Base-by-base conservation (phyloP, 2,888 invertebrate species). In the Harpagoxenus sublaevis region DNA sequence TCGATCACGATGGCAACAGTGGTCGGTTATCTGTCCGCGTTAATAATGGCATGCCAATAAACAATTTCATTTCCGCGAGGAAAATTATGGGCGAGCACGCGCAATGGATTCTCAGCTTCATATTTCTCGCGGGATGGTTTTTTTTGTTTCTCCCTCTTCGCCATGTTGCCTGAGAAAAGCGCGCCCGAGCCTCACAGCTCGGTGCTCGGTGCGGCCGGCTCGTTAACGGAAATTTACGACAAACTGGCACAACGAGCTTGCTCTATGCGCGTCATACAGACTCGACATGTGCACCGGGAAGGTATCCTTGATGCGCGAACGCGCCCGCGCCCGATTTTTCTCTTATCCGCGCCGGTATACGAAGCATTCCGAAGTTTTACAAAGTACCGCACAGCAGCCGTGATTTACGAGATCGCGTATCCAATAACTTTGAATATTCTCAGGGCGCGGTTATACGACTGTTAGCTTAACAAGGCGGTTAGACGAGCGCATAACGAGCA, bases 401-500 rank as follows among this genome's bases (percentile, higher is more conserved):
- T 91, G 91, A 90, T 90, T 91, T 91, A 90, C 89, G 91, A 89
- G 91, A 90, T 90, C 90, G 91, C 89, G 87, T 88, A 89, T 89
- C 89, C 89, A 90, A 91, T 90, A 90, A 91, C 89, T 89, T 90
- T 88, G 89, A 90, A 90, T 90, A 90, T 90, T 89, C 88, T 70
- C 75, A 83, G 90, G 79, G 84, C 86, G 90, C 86, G 86, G 68
- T 66, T 86, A 68, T 79, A 85, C 83, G 88, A 89, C 91, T 90
- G 91, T 91, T 90, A 87, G 89, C 90, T 91, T 91, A 90, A 90
- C 90, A 90, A 90, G 90, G 86, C 90, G 75, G 91, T 91, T 89
- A 84, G 91, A 89, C 89, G 91, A 88, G 89, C 83, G 89, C 87
- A 85, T 90, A 90, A 90, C 91, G 91, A 91, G 91, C 91, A 70